Evolutionary conservation across 2,888 invertebrate species (phyloP).

Genomic region (Eutolmus rufibarbis): DNA sequence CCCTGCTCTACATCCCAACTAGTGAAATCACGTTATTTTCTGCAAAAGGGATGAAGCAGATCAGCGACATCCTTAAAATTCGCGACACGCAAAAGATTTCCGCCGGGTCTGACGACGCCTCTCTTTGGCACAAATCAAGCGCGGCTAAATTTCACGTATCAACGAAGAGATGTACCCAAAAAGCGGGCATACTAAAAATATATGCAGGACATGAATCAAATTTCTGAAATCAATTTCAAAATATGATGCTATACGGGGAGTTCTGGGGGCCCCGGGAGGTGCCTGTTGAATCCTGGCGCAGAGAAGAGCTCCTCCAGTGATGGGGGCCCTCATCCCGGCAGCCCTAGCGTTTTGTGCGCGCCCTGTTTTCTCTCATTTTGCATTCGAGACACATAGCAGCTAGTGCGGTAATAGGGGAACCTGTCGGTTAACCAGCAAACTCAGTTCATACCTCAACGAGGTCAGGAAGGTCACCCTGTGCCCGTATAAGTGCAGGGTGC

Average conservation of each 20-base stretch:
- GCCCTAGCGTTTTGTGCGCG: neutral
- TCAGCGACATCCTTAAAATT: slow-evolving; percentile 5
- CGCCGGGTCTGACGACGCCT: neutral
- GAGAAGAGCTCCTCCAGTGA: neutral
- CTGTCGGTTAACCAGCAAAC: slow-evolving; percentile 8
- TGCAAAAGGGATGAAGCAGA: neutral
- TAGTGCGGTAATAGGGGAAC: slow-evolving; percentile 9
- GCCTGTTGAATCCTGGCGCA: neutral
- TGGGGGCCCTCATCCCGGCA: neutral
- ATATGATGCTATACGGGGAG: neutral
- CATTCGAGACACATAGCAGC: slow-evolving; percentile 2
- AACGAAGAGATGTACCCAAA: neutral
- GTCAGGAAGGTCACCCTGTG: slow-evolving; percentile 14
- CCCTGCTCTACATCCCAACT: neutral
- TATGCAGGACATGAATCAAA: slow-evolving; percentile 39
- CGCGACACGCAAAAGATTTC: slow-evolving; percentile 18
- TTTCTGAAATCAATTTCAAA: slow-evolving; percentile 34
- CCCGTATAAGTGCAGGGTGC: neutral
- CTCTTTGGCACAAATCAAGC: slow-evolving; percentile 14
- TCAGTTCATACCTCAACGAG: slow-evolving; percentile 10
- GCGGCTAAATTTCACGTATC: slow-evolving; percentile 15
- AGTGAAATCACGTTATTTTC: neutral
- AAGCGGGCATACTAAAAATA: neutral
- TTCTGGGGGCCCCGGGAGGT: neutral
- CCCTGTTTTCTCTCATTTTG: neutral